Conservation (phyloP, 92 coral and sea anemone species). For the Porites divaricata region DNA sequence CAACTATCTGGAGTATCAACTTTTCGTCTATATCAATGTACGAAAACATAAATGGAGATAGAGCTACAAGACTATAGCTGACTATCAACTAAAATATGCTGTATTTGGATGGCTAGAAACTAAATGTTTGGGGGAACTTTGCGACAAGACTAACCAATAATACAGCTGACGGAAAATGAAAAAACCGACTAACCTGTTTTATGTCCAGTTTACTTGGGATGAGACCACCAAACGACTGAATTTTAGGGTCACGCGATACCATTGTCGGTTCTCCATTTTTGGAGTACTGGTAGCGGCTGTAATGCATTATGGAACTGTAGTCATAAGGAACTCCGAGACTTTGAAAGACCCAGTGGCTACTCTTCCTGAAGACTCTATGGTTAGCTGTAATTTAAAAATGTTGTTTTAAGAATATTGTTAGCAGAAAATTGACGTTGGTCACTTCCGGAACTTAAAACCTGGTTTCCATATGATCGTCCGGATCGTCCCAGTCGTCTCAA, state of each 20-base stretch:
- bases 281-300: conserved; percentile 66
- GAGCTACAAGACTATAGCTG: too few species aligned
- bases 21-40: not conserved
- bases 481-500: too few species aligned
- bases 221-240: conserved; percentile 65
- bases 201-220: conserved; percentile 67
- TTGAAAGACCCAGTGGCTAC: conserved; percentile 58
- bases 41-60: too few species aligned
- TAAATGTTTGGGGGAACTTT: too few species aligned
- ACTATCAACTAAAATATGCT: too few species aligned
- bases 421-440: too few species aligned
- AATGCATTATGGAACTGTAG: conserved; percentile 84
- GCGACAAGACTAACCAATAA: too few species aligned
- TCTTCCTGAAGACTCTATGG: conserved; percentile 61
- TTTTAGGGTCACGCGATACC: conserved; percentile 54
- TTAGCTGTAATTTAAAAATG: conserved; percentile 44
- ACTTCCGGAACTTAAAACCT: too few species aligned
- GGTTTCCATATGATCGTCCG: too few species aligned
- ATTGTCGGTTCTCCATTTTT: conserved; percentile 81
- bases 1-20: not conserved
- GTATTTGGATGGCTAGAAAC: too few species aligned
- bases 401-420: too few species aligned
- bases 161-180: not conserved
- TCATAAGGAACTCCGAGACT: conserved; percentile 80
- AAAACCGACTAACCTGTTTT: conserved; percentile 40